These are phyloP conservation scores for Ctenoplectra terminalis DNA, from an alignment of 1,140 invertebrate genomes.

Conservation along the genomic window DNA sequence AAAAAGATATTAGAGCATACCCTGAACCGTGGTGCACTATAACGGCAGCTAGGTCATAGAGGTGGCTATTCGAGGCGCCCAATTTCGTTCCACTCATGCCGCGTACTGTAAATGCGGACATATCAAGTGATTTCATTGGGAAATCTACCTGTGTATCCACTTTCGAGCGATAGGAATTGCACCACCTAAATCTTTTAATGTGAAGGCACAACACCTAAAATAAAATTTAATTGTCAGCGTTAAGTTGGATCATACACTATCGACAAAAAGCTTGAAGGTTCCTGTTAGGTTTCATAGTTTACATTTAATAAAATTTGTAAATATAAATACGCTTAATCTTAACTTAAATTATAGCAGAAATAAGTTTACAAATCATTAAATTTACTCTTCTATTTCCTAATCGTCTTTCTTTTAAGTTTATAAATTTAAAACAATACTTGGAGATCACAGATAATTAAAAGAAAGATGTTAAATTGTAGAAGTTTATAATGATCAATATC, in stretches of 20 bases:
- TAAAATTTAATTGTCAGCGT: conserved; percentile 19
- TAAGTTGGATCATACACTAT: neutral
- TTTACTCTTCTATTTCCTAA: no score
- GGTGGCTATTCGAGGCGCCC: conserved; percentile 85
- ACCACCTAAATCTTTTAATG: conserved; percentile 93
- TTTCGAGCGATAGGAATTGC: conserved; percentile 90
- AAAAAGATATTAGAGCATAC: conserved; percentile 76
- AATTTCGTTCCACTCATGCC: conserved; percentile 88
- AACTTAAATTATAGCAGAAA: no score
- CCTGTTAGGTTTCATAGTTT: no score
- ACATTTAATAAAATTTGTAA: no score
- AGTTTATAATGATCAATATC: no score
- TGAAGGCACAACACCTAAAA: conserved; percentile 91
- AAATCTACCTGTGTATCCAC: conserved; percentile 92
- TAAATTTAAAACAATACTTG: no score
- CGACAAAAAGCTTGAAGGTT: neutral
- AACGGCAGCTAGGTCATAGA: conserved; percentile 93
- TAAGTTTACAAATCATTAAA: no score
- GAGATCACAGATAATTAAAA: no score
- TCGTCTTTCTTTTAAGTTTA: no score
- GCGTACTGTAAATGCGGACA: conserved; percentile 90
- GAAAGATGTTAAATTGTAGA: no score
- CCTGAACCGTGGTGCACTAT: conserved; percentile 94
- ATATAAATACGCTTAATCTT: no score
- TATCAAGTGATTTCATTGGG: conserved; percentile 89